phyloP scores from a whole-genome alignment of 2,113 vertebrate genomes.

The Clarias magur region DNA sequence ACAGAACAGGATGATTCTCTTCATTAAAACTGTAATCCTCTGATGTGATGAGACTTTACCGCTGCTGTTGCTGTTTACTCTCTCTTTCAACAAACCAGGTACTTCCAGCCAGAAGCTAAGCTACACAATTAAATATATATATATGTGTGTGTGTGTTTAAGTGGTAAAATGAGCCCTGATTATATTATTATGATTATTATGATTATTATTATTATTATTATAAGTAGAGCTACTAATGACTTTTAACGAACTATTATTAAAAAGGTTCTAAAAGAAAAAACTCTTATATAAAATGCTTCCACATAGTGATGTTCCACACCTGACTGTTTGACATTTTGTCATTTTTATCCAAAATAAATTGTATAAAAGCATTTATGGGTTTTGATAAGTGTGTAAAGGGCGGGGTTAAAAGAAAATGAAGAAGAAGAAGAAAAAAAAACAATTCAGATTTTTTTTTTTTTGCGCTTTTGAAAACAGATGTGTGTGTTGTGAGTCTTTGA shows the following conservation, averaged over 20 bases:
- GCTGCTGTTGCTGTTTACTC: conserved; percentile 34
- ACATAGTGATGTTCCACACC: conserved; percentile 31
- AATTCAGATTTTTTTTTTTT: neutral
- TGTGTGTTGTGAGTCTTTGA: neutral
- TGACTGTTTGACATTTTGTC: conserved; percentile 45
- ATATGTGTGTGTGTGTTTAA: neutral
- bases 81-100: conserved; percentile 38
- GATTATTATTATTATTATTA: conserved; percentile 2
- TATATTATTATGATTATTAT: neutral
- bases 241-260: neutral
- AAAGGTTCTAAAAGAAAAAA: neutral
- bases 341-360: conserved; percentile 34
- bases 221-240: neutral
- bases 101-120: conserved; percentile 35
- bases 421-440: conserved; percentile 51
- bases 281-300: conserved; percentile 42
- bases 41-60: neutral
- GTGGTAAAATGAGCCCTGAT: neutral
- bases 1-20: neutral
- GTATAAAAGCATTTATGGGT: conserved; percentile 27
- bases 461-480: neutral
- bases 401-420: conserved; percentile 16
- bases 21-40: neutral
- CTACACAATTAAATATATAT: neutral
- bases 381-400: conserved; percentile 7